Evolutionary conservation across 2,888 invertebrate genomes (phyloP).

Genomic region (Clunio marinus): DNA sequence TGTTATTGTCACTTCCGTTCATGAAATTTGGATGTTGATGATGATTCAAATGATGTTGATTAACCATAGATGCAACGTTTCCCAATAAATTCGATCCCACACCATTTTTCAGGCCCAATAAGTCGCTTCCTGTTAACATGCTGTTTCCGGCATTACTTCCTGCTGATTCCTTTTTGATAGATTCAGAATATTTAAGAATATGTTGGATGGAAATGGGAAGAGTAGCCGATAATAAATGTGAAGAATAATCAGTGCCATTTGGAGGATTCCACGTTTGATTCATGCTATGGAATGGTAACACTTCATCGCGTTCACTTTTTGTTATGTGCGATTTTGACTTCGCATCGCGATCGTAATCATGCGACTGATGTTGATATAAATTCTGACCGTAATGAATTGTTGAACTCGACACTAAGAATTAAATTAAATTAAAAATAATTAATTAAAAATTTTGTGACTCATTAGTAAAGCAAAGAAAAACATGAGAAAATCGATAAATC

Average conservation of each 20-base stretch:
- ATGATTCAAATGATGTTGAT: conserved; percentile 43
- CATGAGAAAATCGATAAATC: conserved; percentile 31
- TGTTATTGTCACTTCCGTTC: conserved; percentile 36
- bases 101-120: conserved; percentile 47
- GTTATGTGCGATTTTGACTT: neutral
- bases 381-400: conserved; percentile 53
- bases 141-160: conserved; percentile 44
- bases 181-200: conserved; percentile 53
- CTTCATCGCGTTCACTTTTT: conserved; percentile 25
- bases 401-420: conserved; percentile 48
- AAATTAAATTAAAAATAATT: neutral
- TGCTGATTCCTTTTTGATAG: conserved; percentile 52
- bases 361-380: conserved; percentile 51
- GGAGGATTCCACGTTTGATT: conserved; percentile 46
- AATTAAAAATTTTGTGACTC: conserved; percentile 30
- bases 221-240: conserved; percentile 52
- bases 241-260: conserved; percentile 52
- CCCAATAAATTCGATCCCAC: conserved; percentile 46
- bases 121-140: conserved; percentile 49
- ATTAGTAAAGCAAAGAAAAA: conserved; percentile 16
- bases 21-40: conserved; percentile 40
- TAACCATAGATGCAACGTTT: conserved; percentile 44
- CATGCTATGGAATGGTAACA: conserved; percentile 26
- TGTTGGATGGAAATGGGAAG: conserved; percentile 52
- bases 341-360: conserved; percentile 44